Base-by-base conservation (phyloP, 2,888 invertebrate species). In the Caenorhabditis sulstoni region DNA sequence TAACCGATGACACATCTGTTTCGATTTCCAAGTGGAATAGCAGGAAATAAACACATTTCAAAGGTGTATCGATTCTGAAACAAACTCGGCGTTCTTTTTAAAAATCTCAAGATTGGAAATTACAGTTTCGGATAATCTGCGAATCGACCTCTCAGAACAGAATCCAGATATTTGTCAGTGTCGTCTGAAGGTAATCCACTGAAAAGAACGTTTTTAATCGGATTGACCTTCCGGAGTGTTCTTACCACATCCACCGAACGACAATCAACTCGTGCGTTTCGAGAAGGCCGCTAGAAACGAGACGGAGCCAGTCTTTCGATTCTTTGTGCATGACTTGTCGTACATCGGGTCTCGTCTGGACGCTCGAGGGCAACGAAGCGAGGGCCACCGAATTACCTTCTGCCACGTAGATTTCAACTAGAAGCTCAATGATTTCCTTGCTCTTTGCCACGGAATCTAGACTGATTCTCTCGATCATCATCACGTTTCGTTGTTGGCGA, bases 241-340 rank as follows among this genome's bases (percentile, higher is more conserved):
- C 53, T 44, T 16, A 74, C 73, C 77, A 78, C 66, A 78, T 53
- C 78, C 78, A 78, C 16, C 47, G 35, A 11, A 50, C 11, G 1
- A 71, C 14, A 7, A 58, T 64, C 12, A 29, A 16, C 3, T 70
- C 78, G 8, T 37, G 35, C 2, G 50, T n/a, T n/a, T 52, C 37
- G 12, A 65, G 20, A 1, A 44, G 18, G 3, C 50, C 44, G 0
- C 37, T 29, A 7, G 65, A 39, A 1, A 71, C 37, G 7, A 71
- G 16, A 22, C 49, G 53, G 12, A 61, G 12, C 70, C 71, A 71
- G 39, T 78, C 65, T 23, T 71, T 78, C 29, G 39, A 8, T 12
- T 45, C 55, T 35, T 20, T 59, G 9, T 50, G 11, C 47, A 70
- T 49, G 0, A 78, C 78, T 23, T 61, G 37, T 2, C 66, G 52